These are phyloP conservation scores for Rhinophrynus dorsalis DNA, from an alignment of 2,797 vertebrate genomes.

Conservation along the genomic window DNA sequence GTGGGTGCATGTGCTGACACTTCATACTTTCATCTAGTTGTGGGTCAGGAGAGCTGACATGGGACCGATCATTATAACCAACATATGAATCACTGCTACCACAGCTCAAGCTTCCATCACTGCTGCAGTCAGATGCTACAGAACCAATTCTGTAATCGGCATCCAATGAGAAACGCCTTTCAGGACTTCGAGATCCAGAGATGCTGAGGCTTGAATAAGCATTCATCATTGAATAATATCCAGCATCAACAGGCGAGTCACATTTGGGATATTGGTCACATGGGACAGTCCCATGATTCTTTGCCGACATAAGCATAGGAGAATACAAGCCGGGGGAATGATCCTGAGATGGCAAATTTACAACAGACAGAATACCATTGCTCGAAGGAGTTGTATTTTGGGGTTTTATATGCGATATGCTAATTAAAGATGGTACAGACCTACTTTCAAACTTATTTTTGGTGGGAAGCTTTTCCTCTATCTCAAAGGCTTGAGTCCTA, in stretches of 20 bases:
- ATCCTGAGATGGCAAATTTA: constrained; percentile 80
- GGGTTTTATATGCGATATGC: constrained; percentile 74
- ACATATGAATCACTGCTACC: constrained; percentile 85
- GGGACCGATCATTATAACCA: constrained; percentile 78
- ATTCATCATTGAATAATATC: constrained; percentile 88
- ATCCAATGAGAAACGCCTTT: constrained; percentile 82
- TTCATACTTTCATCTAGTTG: constrained; percentile 80
- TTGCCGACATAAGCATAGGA: constrained; percentile 71
- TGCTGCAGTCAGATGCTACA: constrained; percentile 88
- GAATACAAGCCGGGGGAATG: constrained; percentile 73
- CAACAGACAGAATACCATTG: constrained; percentile 70
- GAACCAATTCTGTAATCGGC: constrained; percentile 83
- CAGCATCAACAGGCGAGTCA: constrained; percentile 85
- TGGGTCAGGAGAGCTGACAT: constrained; percentile 78
- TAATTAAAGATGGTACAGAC: constrained; percentile 78
- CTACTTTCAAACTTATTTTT: constrained; percentile 84
- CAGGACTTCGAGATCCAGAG: constrained; percentile 80
- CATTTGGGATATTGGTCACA: constrained; percentile 88
- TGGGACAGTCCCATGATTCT: constrained; percentile 74
- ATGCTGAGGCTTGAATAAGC: constrained; percentile 82
- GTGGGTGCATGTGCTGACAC: constrained; percentile 80
- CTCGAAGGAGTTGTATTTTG: constrained; percentile 76
- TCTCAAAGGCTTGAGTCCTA: constrained; percentile 86
- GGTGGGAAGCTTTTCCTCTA: constrained; percentile 89
- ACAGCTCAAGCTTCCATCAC: constrained; percentile 88